Percentiles rank a stretch among this genome's conserved stretches.
Evolutionary conservation across 2,113 vertebrate species (phyloP).

Genomic region (Eptesicus fuscus): DNA sequence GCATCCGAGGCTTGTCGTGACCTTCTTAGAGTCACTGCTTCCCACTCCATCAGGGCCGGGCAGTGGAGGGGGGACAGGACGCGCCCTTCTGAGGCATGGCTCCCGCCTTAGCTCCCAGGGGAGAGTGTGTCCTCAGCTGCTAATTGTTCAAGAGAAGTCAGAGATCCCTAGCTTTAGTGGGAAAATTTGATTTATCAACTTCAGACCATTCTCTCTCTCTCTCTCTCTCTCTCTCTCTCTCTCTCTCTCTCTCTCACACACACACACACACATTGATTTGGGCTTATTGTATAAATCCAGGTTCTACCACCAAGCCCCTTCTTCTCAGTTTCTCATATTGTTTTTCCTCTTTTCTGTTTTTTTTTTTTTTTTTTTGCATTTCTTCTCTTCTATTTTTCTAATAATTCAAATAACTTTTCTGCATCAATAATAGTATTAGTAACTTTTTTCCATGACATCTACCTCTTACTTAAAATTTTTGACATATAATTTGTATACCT

Average conservation of each 20-base stretch:
- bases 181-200: slow-evolving; percentile 8
- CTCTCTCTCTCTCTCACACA: not conserved
- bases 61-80: not conserved
- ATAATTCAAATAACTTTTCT: not conserved
- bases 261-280: not conserved
- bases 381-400: not conserved
- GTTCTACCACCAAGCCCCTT: not conserved
- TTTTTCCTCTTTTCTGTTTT: not conserved
- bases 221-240: too few species aligned
- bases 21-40: not conserved
- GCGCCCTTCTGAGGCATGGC: not conserved
- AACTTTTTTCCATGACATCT: not conserved
- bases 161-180: not conserved
- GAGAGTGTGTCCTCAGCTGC: not conserved
- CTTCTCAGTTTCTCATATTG: not conserved
- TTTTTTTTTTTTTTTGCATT: not conserved
- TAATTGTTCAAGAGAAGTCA: not conserved
- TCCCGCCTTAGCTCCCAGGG: not conserved
- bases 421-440: not conserved
- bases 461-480: not conserved
- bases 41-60: not conserved
- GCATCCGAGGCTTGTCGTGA: not conserved
- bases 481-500: not conserved
- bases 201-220: not conserved
- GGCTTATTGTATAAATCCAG: not conserved